A percentile compares a stretch with the other conserved stretches of the same genome.
Evolutionary conservation across 1,140 invertebrate species (phyloP).

Genomic region (Drosophila bocki): DNA sequence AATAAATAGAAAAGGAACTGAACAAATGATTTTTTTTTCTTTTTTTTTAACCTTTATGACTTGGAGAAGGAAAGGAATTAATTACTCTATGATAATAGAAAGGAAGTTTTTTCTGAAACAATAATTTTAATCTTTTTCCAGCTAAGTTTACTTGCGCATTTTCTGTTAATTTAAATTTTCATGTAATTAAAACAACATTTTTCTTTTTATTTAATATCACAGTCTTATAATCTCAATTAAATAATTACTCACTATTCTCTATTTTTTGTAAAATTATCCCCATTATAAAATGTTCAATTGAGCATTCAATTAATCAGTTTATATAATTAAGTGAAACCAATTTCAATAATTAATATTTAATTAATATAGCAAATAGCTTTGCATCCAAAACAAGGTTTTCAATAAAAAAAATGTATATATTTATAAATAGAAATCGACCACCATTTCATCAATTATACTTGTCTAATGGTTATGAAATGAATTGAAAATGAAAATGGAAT

Average conservation of each 20-base stretch:
- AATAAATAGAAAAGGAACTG: neutral
- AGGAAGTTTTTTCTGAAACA: neutral
- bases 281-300: neutral
- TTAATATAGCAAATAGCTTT: neutral
- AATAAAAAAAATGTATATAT: neutral
- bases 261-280: neutral
- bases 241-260: neutral
- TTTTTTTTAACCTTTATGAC: too few relatives aligned
- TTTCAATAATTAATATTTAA: conserved; percentile 12
- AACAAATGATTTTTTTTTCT: neutral
- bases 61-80: neutral
- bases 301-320: conserved; percentile 5
- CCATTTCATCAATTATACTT: conserved; percentile 9
- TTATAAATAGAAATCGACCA: neutral
- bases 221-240: neutral
- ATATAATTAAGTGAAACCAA: neutral
- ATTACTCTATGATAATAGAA: neutral
- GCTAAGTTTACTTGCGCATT: neutral
- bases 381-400: neutral
- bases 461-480: conserved; percentile 15
- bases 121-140: neutral
- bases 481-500: conserved; percentile 11
- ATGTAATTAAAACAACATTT: too few relatives aligned
- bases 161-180: neutral
- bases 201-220: neutral